Percentiles rank a stretch among this genome's conserved stretches.
Evolutionary conservation across 2,113 vertebrate genomes (phyloP).

Genomic region (Gopherus flavomarginatus): DNA sequence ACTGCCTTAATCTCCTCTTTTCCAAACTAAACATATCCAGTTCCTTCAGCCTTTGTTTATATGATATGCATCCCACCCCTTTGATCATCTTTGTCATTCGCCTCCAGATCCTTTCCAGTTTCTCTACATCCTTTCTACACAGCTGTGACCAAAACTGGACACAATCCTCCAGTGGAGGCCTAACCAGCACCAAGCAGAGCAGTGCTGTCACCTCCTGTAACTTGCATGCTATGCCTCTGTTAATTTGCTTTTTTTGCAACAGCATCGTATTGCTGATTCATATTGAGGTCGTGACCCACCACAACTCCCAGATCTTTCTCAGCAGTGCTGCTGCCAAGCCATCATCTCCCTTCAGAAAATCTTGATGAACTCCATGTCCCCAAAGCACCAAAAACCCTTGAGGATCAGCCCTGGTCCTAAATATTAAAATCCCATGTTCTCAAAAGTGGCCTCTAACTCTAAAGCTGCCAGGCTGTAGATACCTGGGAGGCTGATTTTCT

Average conservation of each 20-base stretch:
- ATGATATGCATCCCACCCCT: not conserved
- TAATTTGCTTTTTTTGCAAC: not conserved
- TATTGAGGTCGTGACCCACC: not conserved
- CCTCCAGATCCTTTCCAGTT: not conserved
- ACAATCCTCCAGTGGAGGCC: not conserved
- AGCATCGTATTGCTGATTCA: not conserved
- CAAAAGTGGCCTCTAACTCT: not conserved
- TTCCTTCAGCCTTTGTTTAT: not conserved
- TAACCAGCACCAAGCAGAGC: not conserved
- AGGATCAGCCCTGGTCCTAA: not conserved
- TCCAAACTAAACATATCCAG: not conserved
- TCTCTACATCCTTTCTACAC: not conserved
- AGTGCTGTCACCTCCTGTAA: not conserved
- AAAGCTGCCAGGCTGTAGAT: not conserved
- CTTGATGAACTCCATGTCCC: fast-evolving
- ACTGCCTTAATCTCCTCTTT: not conserved
- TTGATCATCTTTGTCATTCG: not conserved
- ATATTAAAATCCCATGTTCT: not conserved
- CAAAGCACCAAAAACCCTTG: not conserved
- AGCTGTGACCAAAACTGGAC: not conserved
- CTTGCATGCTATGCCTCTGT: not conserved
- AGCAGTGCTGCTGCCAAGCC: not conserved
- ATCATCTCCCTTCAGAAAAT: not conserved
- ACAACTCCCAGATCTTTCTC: not conserved
- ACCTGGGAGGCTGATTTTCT: not conserved